These are phyloP conservation scores for Fistularia tabacaria DNA, from an alignment of 2,797 vertebrate genomes.

Conservation along the genomic window DNA sequence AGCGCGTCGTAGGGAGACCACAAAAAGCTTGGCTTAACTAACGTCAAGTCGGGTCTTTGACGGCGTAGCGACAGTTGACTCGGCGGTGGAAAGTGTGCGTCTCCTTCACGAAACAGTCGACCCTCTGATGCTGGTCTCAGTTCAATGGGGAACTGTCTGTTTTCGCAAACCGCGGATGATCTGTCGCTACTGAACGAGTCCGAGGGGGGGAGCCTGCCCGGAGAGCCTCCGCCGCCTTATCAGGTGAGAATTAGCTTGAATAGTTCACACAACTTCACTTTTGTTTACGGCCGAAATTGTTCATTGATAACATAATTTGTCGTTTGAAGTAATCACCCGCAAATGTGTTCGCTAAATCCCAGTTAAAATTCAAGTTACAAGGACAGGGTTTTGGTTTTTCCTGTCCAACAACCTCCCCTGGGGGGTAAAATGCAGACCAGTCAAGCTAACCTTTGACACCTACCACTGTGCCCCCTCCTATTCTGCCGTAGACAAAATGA, in stretches of 20 bases:
- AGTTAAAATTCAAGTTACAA: too few relatives aligned
- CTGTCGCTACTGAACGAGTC: slow-evolving; percentile 81
- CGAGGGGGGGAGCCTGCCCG: slow-evolving; percentile 78
- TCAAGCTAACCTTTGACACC: too few relatives aligned
- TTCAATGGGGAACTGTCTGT: slow-evolving; percentile 84
- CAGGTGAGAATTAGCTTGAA: slow-evolving; percentile 60
- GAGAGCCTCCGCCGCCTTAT: slow-evolving; percentile 78
- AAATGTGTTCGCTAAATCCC: too few relatives aligned
- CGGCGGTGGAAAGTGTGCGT: not conserved
- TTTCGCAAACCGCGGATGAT: slow-evolving; percentile 79
- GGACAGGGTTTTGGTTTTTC: too few relatives aligned
- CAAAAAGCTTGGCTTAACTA: slow-evolving; percentile 26
- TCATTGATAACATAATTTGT: too few relatives aligned
- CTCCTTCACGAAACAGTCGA: not conserved
- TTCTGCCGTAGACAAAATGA: too few relatives aligned
- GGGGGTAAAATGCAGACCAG: too few relatives aligned
- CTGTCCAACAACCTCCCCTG: too few relatives aligned
- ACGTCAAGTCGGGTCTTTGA: not conserved
- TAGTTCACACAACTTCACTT: too few relatives aligned
- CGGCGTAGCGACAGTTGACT: not conserved
- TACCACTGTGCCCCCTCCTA: too few relatives aligned
- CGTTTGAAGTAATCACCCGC: too few relatives aligned
- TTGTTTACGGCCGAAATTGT: too few relatives aligned
- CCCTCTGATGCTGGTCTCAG: slow-evolving; percentile 52
- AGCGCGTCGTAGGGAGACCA: slow-evolving; percentile 8